Base-by-base conservation (phyloP, 2,888 invertebrate genomes). In the Hypomecis atomaria region DNA sequence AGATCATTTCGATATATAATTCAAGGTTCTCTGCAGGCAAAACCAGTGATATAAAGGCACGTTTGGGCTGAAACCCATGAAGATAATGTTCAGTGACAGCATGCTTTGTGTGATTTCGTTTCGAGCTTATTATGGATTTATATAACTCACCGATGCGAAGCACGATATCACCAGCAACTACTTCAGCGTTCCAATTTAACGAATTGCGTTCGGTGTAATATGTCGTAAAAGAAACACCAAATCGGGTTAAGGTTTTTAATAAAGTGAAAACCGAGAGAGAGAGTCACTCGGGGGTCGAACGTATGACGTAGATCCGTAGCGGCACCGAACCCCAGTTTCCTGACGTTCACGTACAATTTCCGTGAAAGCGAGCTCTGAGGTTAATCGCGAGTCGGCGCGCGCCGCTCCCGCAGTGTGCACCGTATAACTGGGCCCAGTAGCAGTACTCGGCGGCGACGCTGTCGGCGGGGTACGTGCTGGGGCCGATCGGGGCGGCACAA, bases 401-500 rank as follows among this genome's bases (percentile, higher is more conserved):
- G 61, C 61, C 54, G 61, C 40, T 60, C 61, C 61, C 61, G 61
- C 61, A 55, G 54, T 60, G 36, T 45, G 45, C 47, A 44, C 42
- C 13, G 50, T 47, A 45, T 53, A 59, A 59, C 54, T 43, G 45
- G 7, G 45, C 10, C 9, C 43, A 43, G 54, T 43, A 45, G 23
- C 55, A 37, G 40, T 5, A 23, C 56, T 45, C 1, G 47, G 6
- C 8, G n/a, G 38, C 55, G 23, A 38, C 8, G 42, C 36, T 40
- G 8, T 33, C 53, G 38, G 11, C 10, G 13, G 44, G 9, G 47
- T 54, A 64, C 69, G 70, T 67, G 67, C 65, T 64, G n/a, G 53
- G 58, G 45, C 64, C 47, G 63, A 62, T 57, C 62, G 58, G 64
- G 48, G 53, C 67, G 53, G 52, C 62, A 65, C 59, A 67, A 67